Conservation (phyloP, 1,140 invertebrate genomes). For the Samia ricini region DNA sequence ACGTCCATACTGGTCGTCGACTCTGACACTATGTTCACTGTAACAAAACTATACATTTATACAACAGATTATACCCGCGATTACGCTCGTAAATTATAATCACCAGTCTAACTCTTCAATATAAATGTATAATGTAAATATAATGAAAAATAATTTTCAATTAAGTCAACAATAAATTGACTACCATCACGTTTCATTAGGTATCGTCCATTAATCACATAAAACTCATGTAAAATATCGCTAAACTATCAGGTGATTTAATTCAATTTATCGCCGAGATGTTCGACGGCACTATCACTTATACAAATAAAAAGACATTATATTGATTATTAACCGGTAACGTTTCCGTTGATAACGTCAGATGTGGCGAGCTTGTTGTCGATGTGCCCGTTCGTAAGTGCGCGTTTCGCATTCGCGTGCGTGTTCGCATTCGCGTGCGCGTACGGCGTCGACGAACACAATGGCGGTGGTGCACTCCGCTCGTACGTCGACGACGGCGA, state of each 20-base stretch:
- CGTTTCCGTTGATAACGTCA: constrained; percentile 54
- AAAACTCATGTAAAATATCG: too few species aligned
- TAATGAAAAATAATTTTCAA: too few species aligned
- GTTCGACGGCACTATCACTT: too few species aligned
- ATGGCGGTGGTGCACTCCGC: constrained; percentile 20
- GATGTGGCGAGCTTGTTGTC: not conserved
- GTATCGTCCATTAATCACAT: too few species aligned
- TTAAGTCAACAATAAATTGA: too few species aligned
- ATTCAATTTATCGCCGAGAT: too few species aligned
- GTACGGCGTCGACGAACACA: constrained; percentile 45
- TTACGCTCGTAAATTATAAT: too few species aligned
- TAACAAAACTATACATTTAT: constrained; percentile 14
- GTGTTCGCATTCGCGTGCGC: constrained; percentile 11
- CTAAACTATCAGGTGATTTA: too few species aligned
- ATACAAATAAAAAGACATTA: too few species aligned
- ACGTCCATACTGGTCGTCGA: constrained; percentile 74
- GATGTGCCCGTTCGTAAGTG: constrained; percentile 23
- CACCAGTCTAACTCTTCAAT: too few species aligned
- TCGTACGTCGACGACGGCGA: constrained; percentile 38
- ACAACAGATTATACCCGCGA: not conserved
- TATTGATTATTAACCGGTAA: constrained; percentile 41
- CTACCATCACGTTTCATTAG: too few species aligned
- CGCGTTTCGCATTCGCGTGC: constrained; percentile 34
- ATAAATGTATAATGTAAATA: too few species aligned
- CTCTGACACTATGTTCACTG: constrained; percentile 57